Evolutionary conservation across 2,797 vertebrate species (phyloP).

Genomic region (Limosa lapponica): DNA sequence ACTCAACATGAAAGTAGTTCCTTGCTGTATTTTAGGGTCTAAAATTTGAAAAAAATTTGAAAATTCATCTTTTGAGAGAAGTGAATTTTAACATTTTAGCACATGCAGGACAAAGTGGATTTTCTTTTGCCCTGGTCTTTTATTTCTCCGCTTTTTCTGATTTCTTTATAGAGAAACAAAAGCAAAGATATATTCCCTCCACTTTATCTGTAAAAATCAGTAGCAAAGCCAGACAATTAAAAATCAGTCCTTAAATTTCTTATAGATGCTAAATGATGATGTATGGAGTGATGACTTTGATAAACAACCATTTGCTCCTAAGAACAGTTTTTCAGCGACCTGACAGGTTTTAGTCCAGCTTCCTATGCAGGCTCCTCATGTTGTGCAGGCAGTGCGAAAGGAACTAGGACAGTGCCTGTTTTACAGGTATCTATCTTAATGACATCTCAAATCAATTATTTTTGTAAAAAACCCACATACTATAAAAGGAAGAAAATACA

Average conservation of each 20-base stretch:
- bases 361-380: background rate
- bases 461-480: background rate
- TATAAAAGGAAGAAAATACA: background rate
- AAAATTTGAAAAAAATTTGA: background rate
- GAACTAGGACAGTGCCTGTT: background rate
- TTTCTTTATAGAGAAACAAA: background rate
- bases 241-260: background rate
- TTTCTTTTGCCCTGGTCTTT: background rate
- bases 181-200: background rate
- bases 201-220: background rate
- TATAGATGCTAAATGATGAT: background rate
- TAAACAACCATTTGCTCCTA: background rate
- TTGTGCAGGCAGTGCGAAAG: background rate
- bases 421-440: background rate
- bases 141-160: background rate
- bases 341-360: background rate
- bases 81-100: background rate
- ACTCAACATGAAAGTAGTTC: background rate
- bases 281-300: background rate
- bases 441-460: background rate
- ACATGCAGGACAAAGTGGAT: background rate
- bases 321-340: background rate
- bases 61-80: background rate
- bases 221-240: background rate
- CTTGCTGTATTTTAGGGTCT: background rate